phyloP scores from a whole-genome alignment of 2,888 invertebrate genomes.

The Crepidodera aurea region DNA sequence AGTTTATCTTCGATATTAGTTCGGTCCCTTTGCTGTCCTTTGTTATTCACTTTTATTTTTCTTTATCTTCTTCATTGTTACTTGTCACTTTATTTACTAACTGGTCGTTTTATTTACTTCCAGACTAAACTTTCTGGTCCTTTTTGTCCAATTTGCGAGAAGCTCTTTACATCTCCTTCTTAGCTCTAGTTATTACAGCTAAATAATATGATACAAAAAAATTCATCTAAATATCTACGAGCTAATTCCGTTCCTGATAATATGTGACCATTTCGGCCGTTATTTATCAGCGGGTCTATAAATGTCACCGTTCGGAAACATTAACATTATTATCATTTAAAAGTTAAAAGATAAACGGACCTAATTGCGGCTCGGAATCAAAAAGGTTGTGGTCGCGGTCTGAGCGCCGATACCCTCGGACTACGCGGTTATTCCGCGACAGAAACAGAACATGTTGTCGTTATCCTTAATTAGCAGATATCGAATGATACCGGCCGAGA shows the following conservation, averaged over 20 bases:
- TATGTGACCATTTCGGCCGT: conserved; percentile 17
- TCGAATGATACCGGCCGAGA: conserved; percentile 37
- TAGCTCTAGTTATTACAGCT: no score
- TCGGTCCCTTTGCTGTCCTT: no score
- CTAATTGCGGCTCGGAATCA: conserved; percentile 46
- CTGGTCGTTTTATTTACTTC: no score
- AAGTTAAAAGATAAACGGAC: conserved; percentile 39
- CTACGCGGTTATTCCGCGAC: conserved; percentile 23
- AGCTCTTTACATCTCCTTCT: no score
- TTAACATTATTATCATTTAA: conserved; percentile 44
- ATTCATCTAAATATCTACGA: no score
- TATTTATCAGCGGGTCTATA: conserved; percentile 35
- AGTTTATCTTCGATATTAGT: no score
- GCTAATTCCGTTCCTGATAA: conserved; percentile 15
- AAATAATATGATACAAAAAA: no score
- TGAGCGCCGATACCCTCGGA: conserved; percentile 28
- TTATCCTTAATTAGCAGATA: conserved; percentile 45
- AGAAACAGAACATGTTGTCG: conserved; percentile 38
- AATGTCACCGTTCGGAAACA: conserved; percentile 37
- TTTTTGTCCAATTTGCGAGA: no score
- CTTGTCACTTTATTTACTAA: no score
- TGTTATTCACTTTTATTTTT: no score
- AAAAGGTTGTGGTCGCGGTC: conserved; percentile 39
- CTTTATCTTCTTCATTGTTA: no score
- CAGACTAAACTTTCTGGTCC: no score